Evolutionary conservation across 2,888 invertebrate species (phyloP).

Genomic region (Cryptophagus acutangulus): DNA sequence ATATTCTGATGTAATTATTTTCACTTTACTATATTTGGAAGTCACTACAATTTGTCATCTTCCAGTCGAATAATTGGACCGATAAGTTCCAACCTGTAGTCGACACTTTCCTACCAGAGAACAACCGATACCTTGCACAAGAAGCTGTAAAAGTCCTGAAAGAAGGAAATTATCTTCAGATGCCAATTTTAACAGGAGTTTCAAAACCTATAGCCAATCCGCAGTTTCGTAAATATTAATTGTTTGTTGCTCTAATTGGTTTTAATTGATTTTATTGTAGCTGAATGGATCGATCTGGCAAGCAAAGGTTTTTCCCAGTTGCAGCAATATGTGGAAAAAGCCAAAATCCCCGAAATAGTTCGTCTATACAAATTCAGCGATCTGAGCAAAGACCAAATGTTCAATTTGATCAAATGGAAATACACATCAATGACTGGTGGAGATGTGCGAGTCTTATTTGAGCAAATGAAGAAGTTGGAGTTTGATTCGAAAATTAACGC

Average conservation of each 20-base stretch:
- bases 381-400: slow-evolving; percentile 33
- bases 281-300: slow-evolving; percentile 57
- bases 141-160: slow-evolving; percentile 54
- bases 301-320: slow-evolving; percentile 54
- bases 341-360: slow-evolving; percentile 57
- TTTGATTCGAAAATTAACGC: slow-evolving; percentile 56
- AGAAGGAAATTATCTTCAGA: slow-evolving; percentile 52
- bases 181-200: slow-evolving; percentile 65
- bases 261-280: too few relatives aligned
- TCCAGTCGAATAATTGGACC: slow-evolving; percentile 57
- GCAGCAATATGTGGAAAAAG: slow-evolving; percentile 54
- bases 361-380: slow-evolving; percentile 44
- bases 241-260: neutral
- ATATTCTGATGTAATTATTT: slow-evolving; percentile 50
- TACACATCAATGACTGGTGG: slow-evolving; percentile 49
- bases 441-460: slow-evolving; percentile 45
- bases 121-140: slow-evolving; percentile 58
- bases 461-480: slow-evolving; percentile 53
- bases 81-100: slow-evolving; percentile 59
- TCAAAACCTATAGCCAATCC: slow-evolving; percentile 51
- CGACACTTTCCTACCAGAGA: slow-evolving; percentile 57
- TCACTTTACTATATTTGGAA: too few relatives aligned
- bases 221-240: slow-evolving; percentile 28
- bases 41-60: too few relatives aligned
- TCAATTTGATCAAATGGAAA: slow-evolving; percentile 56